Base-by-base conservation (phyloP, 2,797 vertebrate genomes). In the Pangasius sanitwongsei region DNA sequence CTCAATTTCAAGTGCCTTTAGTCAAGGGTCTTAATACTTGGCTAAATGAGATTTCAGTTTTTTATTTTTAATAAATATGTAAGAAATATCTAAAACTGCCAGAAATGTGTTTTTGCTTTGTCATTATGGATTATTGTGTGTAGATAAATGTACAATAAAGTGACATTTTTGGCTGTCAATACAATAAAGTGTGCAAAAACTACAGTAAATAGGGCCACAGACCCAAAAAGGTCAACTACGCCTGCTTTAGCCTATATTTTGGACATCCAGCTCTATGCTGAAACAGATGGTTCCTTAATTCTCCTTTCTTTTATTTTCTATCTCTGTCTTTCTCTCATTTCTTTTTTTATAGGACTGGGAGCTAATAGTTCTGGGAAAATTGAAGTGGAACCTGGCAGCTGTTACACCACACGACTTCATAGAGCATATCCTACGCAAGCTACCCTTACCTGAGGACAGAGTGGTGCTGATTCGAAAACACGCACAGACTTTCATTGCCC, bases 381-480 rank as follows among this genome's bases (percentile, higher is more conserved):
- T 99, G 97, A 99, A 98, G 97, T 99, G 98, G 98, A 98, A 99
- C 94, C 97, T 99, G 91, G 98, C 98, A 1, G 97, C 98, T 0
- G 95, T 99, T 90, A 99, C 97, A 31, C 98, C 98, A 0, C 97
- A 98, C 0, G 98, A 99, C 95, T 99, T 99, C 93, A 97, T 99
- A 53, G 98, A 99, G 92, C 98, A 98, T 93, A 98, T 99, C 93
- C 94, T 99, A 23, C 96, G 95, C 92, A 97, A 97, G 93, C 96
- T 99, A 93, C 97, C 98, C 81, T 95, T 98, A 92, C 97, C 97
- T 90, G 95, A 95, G 90, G 97, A 98, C 93, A 98, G 98, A 94
- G 87, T 98, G 95, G 93, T 94, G 57, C 94, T 98, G 96, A 97
- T 99, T 93, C 97, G 97, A 92, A 99, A 99, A 92, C 98, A 99